These are phyloP conservation scores for Natator depressus DNA, from an alignment of 2,113 vertebrate species.

Conservation along the genomic window DNA sequence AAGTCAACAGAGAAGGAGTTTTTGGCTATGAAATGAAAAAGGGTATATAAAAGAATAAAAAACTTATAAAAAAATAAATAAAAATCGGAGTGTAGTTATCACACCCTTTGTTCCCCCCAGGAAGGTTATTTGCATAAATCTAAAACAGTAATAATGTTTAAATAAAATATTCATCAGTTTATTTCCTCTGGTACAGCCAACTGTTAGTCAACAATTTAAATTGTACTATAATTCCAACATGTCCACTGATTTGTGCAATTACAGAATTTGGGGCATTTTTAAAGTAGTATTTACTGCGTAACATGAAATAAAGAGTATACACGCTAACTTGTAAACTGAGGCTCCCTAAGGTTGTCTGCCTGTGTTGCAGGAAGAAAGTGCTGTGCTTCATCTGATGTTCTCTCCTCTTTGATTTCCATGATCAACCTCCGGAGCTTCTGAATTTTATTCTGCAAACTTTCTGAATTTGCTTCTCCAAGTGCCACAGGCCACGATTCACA, in stretches of 20 bases:
- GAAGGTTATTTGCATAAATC: background rate
- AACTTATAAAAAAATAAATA: slow-evolving; percentile 7
- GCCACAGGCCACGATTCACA: slow-evolving; percentile 51
- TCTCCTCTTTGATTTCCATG: slow-evolving; percentile 86
- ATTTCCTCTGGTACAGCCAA: background rate
- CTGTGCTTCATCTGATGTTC: slow-evolving; percentile 71
- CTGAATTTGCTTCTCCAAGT: slow-evolving; percentile 31
- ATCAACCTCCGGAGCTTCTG: slow-evolving; percentile 52
- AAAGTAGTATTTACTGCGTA: background rate
- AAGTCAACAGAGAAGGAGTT: rapidly evolving
- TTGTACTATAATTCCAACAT: background rate
- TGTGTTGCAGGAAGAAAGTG: slow-evolving; percentile 77
- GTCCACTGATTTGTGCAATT: rapidly evolving
- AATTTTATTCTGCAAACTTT: slow-evolving; percentile 60
- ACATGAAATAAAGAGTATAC: rapidly evolving
- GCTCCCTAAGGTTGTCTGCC: slow-evolving; percentile 54
- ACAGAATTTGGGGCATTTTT: background rate
- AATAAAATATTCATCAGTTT: background rate
- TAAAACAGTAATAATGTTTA: background rate
- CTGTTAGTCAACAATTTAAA: background rate
- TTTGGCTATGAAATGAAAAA: background rate
- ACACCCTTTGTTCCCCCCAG: background rate
- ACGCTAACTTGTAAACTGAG: slow-evolving; percentile 80
- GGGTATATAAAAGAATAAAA: background rate
- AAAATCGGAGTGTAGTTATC: background rate